Base-by-base conservation (phyloP, 2,888 invertebrate species). In the Leucoma salicis region DNA sequence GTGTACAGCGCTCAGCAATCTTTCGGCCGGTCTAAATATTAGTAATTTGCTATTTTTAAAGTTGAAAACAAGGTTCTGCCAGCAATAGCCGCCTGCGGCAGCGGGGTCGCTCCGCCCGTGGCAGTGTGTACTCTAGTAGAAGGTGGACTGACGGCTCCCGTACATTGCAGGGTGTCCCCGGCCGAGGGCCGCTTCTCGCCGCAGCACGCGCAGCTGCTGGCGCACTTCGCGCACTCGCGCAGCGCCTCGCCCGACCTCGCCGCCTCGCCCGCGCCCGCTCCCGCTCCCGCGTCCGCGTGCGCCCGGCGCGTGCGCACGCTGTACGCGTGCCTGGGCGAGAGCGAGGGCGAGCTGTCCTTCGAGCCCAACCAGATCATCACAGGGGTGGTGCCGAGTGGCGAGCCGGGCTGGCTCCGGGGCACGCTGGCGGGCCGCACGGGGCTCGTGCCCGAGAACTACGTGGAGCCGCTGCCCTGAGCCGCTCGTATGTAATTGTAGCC, bases 331-430 rank as follows among this genome's bases (percentile, higher is more conserved):
- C 92, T 97, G 60, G 99, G 98, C 40, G 99, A 98, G 90, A 97
- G 97, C 85, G 97, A 97, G 74, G 96, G 97, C 53, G 99, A 99
- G 91, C 91, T 99, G 61, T 98, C 98, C 16, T 99, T 99, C 91
- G 97, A 98, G 90, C 98, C 99, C 53, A 99, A 99, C 92, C 97
- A 98, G 92, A 97, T 99, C 70, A 97, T 99, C 69, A 96, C 96
- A 51, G 96, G 98, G 91, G 98, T 99, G 97, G 88, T 90, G 90
- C 92, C 94, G 58, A 98, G 98, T 14, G 94, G 95, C 72, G 99
- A 99, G 88, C 98, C 98, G 13, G 99, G 99, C 62, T 99, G 99
- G 99, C 91, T 99, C 70, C 97, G 98, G 81, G 99, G 99, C 54
- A 95, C 96, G 39, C 91, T 99, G 59, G 95, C 96, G 82, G 98